Base-by-base conservation (phyloP, 2,113 vertebrate species). In the Salvelinus alpinus region DNA sequence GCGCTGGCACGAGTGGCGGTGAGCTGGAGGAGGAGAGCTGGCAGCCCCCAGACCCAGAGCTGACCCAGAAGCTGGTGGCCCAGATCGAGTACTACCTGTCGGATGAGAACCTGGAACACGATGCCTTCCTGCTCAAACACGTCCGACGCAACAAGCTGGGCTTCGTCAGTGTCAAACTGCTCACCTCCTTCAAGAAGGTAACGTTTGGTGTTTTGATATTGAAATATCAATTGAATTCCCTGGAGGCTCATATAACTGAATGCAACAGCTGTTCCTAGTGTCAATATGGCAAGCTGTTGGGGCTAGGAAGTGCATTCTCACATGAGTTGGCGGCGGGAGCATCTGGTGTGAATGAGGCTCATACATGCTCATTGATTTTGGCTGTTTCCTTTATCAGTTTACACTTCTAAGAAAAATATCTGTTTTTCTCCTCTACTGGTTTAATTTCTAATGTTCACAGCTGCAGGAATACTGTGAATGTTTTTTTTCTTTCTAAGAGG, bases 101-200 rank as follows among this genome's bases (percentile, higher is more conserved):
- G 0, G 97, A 99, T 54, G 97, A 97, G 71, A 99, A 99, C 91
- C 94, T 99, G 82, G 96, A 99, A 88, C 98, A 96, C 60, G 98
- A 99, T 0, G 96, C 97, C 82, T 99, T 99, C 85, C 93, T 99
- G 75, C 93, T 99, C 24, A 99, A 99, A 85, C 98, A 99, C 0
- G 95, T 99, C 74, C 86, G 97, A 68, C 96, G 97, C 82, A 99
- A 99, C 89, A 98, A 98, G 87, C 93, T 96, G 75, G 98, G 98
- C 6, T 99, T 96, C 1, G 96, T 99, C 90, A 99, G 97, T 11
- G 95, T 99, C 85, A 99, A 99, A 88, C 88, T 99, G 44, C 96
- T 99, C 84, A 99, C 98, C 0, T 99, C 98, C 2, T 99, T 99
- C 90, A 99, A 99, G 90, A 99, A 99, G 95, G 98, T 99, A 92